Conservation (phyloP, 2,113 vertebrate species). For the Balaeniceps rex region DNA sequence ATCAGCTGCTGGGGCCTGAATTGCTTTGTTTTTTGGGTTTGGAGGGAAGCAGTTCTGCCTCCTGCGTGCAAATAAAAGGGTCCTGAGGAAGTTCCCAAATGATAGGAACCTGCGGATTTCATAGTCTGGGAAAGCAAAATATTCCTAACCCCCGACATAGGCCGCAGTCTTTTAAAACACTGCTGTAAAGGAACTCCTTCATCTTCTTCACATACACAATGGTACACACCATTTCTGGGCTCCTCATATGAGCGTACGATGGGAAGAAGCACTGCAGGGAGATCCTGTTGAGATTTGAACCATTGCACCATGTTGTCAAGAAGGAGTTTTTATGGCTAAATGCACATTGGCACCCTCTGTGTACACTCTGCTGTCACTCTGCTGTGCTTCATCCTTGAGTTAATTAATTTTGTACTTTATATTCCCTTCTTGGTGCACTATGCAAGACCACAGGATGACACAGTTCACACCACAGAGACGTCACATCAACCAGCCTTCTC, state of each 20-base stretch:
- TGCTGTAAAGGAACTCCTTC: not conserved
- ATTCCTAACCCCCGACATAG: not conserved
- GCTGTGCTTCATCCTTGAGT: not conserved
- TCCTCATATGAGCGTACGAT: not conserved
- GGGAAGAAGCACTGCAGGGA: not conserved
- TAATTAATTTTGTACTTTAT: not conserved
- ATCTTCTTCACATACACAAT: not conserved
- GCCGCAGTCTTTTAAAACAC: not conserved
- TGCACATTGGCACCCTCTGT: not conserved
- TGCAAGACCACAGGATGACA: not conserved
- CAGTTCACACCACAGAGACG: not conserved
- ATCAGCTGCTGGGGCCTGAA: not conserved
- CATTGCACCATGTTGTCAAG: not conserved
- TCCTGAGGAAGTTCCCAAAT: not conserved
- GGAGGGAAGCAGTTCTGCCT: not conserved
- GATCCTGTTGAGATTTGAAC: not conserved
- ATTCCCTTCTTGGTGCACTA: not conserved
- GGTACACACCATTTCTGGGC: not conserved
- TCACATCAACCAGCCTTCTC: not conserved
- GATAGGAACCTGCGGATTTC: not conserved
- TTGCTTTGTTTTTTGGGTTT: not conserved
- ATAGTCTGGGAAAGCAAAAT: not conserved
- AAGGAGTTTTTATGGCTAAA: not conserved
- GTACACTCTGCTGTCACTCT: not conserved
- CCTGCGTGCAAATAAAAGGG: not conserved